These are phyloP conservation scores for Apocheima hispidaria DNA, from an alignment of 2,888 invertebrate genomes.

Conservation along the genomic window DNA sequence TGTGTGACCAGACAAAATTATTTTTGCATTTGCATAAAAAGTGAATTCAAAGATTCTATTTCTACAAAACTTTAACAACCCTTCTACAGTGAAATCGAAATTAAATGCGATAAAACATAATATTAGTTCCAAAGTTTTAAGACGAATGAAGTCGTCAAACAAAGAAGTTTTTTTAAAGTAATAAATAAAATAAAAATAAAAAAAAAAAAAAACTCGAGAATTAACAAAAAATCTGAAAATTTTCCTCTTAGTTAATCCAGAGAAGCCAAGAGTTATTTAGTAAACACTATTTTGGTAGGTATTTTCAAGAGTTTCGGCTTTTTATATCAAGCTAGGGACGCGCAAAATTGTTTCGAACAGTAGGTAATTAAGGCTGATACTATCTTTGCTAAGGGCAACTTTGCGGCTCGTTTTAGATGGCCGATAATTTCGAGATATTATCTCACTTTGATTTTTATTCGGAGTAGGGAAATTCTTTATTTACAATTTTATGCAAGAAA, in stretches of 20 bases:
- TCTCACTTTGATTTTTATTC: slow-evolving; percentile 15
- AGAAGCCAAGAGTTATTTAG: neutral
- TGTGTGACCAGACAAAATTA: too few species aligned
- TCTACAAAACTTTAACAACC: neutral
- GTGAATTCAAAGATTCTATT: too few species aligned
- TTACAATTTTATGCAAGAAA: neutral
- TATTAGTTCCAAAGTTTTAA: neutral
- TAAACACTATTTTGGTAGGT: neutral
- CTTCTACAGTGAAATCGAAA: neutral
- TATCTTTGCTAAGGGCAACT: slow-evolving; percentile 30
- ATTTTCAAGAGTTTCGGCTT: slow-evolving; percentile 14
- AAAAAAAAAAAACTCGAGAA: too few species aligned
- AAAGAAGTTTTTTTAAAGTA: too few species aligned
- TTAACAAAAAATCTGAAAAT: neutral
- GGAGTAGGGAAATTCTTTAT: slow-evolving; percentile 8
- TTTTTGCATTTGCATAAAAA: too few species aligned
- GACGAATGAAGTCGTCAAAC: slow-evolving; percentile 3
- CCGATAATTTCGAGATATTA: slow-evolving; percentile 22
- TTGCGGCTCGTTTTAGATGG: slow-evolving; percentile 23
- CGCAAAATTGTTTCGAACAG: slow-evolving; percentile 29
- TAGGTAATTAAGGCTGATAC: slow-evolving; percentile 26
- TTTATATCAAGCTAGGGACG: slow-evolving; percentile 15
- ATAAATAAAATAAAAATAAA: too few species aligned
- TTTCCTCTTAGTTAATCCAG: neutral
- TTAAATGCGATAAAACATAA: slow-evolving; percentile 1